These are phyloP conservation scores for Gasterosteus aculeatus DNA, from an alignment of 2,113 vertebrate genomes.

Conservation along the genomic window DNA sequence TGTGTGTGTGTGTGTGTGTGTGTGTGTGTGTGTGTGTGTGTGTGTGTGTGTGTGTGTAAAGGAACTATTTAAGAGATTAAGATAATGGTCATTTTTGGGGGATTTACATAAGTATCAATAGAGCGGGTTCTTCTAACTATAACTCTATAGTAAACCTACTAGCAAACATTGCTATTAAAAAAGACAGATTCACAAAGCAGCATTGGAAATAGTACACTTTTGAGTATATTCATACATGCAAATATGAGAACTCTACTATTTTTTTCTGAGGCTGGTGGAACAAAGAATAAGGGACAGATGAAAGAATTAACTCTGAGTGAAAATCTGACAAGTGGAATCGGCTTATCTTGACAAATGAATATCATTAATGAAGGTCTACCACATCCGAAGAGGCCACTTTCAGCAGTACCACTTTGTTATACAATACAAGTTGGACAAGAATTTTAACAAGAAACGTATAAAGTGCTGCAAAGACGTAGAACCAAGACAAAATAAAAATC, in stretches of 20 bases:
- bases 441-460: conserved; percentile 46
- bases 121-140: background rate
- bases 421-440: conserved; percentile 26
- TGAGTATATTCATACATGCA: conserved; percentile 61
- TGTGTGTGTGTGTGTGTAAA: no score
- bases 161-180: background rate
- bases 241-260: conserved; percentile 36
- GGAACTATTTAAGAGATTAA: background rate
- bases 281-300: conserved; percentile 62
- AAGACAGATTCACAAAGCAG: conserved; percentile 9
- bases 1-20: no score
- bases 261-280: conserved; percentile 53
- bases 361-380: conserved; percentile 63
- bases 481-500: conserved; percentile 34
- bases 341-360: conserved; percentile 72
- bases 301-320: conserved; percentile 60
- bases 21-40: no score
- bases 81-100: background rate
- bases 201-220: conserved; percentile 47
- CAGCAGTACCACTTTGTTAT: conserved; percentile 12
- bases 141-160: background rate
- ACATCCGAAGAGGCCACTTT: conserved; percentile 20
- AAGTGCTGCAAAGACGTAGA: conserved; percentile 11
- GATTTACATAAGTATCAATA: no score
- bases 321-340: conserved; percentile 70